phyloP scores from a whole-genome alignment of 2,113 vertebrate species.

The Pseudorhombus dupliciocellatus region DNA sequence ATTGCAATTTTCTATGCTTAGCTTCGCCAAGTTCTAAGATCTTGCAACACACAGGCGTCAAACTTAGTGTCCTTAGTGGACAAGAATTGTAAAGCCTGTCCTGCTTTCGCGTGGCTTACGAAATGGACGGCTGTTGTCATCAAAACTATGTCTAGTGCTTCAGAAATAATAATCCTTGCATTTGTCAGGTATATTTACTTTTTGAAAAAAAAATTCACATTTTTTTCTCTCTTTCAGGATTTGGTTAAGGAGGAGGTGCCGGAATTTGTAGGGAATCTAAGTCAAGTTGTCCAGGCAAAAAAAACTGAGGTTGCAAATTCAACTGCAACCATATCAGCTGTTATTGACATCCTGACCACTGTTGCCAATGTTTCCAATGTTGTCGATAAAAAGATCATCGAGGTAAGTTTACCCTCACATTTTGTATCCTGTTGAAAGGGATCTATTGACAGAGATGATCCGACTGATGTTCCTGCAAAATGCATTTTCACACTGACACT shows the following conservation, averaged over 20 bases:
- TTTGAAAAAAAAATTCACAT: neutral
- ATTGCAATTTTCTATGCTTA: too few species aligned
- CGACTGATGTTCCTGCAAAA: too few species aligned
- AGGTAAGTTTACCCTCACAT: conserved; percentile 42
- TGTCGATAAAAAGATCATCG: conserved; percentile 28
- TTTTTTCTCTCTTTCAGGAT: conserved; percentile 39
- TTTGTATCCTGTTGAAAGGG: neutral
- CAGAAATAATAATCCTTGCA: neutral
- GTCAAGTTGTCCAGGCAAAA: neutral
- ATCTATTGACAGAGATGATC: too few species aligned
- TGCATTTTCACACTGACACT: too few species aligned
- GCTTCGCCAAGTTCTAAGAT: too few species aligned
- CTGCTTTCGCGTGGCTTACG: too few species aligned
- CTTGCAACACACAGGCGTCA: too few species aligned
- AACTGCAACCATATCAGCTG: conserved; percentile 56
- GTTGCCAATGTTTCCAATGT: conserved; percentile 40
- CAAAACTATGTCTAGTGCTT: too few species aligned
- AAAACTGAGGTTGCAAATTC: conserved; percentile 26
- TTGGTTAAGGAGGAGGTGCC: conserved; percentile 29
- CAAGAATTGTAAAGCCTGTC: too few species aligned
- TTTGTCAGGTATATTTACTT: neutral
- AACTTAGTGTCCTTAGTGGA: too few species aligned
- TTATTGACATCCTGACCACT: conserved; percentile 59
- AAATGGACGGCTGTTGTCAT: too few species aligned
- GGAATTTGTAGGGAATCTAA: conserved; percentile 38